Evolutionary conservation across 2,113 vertebrate genomes (phyloP).

Genomic region (Prochilodus magdalenae): DNA sequence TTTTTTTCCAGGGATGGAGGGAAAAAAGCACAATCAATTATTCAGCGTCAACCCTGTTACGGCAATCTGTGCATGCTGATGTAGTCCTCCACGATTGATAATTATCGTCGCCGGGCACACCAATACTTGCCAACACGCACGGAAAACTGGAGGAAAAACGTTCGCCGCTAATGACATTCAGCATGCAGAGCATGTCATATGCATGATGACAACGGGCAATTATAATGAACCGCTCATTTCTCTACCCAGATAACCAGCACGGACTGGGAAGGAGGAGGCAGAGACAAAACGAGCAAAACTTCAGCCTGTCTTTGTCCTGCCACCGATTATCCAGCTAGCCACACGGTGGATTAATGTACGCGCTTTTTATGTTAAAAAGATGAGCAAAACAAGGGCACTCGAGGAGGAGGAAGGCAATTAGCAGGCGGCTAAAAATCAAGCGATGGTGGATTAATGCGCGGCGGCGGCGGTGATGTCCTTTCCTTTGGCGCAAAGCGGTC

Average conservation of each 20-base stretch:
- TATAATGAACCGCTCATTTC: slow-evolving; percentile 79
- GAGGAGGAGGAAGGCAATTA: slow-evolving; percentile 52
- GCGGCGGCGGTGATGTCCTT: slow-evolving; percentile 30
- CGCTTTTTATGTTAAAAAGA: slow-evolving; percentile 23
- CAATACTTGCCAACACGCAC: slow-evolving; percentile 67
- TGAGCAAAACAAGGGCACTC: slow-evolving; percentile 31
- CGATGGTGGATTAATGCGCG: slow-evolving; percentile 40
- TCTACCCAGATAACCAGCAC: slow-evolving; percentile 58
- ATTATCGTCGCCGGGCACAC: slow-evolving; percentile 79
- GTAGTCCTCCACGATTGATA: slow-evolving; percentile 75
- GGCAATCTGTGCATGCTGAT: slow-evolving; percentile 75
- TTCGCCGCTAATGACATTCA: slow-evolving; percentile 82
- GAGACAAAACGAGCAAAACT: slow-evolving; percentile 54
- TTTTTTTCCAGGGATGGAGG: slow-evolving; percentile 32
- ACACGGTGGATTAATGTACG: slow-evolving; percentile 43
- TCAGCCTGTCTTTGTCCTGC: slow-evolving; percentile 58
- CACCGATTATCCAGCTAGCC: slow-evolving; percentile 51
- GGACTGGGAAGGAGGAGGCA: slow-evolving; percentile 42
- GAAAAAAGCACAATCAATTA: slow-evolving; percentile 73
- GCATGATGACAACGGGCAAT: slow-evolving; percentile 83
- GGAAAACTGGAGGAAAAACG: slow-evolving; percentile 73
- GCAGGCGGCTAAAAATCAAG: slow-evolving; percentile 18
- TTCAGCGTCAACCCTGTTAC: slow-evolving; percentile 62
- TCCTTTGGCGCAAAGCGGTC: slow-evolving; percentile 42
- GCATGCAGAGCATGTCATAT: slow-evolving; percentile 77